Conservation (phyloP, 2,113 vertebrate genomes). For the Corynorhinus townsendii region DNA sequence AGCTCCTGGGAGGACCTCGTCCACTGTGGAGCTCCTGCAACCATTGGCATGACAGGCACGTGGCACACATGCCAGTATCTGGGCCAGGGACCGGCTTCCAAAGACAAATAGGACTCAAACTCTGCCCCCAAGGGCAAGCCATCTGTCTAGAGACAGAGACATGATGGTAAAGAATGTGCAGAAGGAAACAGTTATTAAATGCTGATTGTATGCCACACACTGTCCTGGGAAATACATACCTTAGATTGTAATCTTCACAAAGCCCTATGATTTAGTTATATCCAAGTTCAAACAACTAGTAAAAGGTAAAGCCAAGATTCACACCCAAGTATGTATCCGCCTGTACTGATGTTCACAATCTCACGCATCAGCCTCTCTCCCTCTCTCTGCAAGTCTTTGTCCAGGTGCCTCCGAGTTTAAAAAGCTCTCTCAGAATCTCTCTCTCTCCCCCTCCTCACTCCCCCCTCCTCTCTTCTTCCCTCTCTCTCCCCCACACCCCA, state of each 20-base stretch:
- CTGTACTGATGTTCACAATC: fast-evolving
- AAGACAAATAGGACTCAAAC: background rate
- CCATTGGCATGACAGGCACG: background rate
- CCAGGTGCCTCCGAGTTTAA: background rate
- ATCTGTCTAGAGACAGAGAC: background rate
- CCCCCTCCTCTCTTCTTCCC: no score
- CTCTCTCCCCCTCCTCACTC: background rate
- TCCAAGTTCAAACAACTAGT: background rate
- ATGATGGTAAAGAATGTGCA: background rate
- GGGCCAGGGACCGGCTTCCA: background rate
- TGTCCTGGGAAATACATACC: background rate
- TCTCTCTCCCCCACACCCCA: fast-evolving
- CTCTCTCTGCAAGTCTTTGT: background rate
- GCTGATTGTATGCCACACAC: background rate
- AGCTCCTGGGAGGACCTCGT: fast-evolving
- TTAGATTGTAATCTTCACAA: background rate
- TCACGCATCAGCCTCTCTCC: background rate
- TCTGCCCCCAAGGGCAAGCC: background rate
- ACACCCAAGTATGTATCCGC: background rate
- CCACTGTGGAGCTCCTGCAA: background rate
- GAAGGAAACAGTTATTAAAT: background rate
- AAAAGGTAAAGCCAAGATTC: background rate
- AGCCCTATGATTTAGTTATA: background rate
- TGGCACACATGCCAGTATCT: background rate
- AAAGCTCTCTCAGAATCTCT: background rate